phyloP scores from a whole-genome alignment of 2,113 vertebrate species.

The Protobothrops mucrosquamatus region DNA sequence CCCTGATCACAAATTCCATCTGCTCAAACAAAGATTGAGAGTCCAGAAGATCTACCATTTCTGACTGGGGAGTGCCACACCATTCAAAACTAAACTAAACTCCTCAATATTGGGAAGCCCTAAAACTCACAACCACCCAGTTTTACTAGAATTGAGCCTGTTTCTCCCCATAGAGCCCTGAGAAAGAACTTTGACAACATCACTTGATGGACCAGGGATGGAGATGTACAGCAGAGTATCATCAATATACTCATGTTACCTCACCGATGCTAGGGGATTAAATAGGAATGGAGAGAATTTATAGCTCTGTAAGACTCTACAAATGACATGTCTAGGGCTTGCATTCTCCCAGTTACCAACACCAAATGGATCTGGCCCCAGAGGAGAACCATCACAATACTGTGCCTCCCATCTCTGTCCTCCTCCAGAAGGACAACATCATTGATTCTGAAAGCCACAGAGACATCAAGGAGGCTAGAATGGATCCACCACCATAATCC shows the following conservation, averaged over 20 bases:
- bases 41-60: not conserved
- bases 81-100: not conserved
- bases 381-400: not conserved
- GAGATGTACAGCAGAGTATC: not conserved
- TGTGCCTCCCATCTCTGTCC: not conserved
- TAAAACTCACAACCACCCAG: not conserved
- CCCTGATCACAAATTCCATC: not conserved
- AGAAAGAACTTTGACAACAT: not conserved
- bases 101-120: not conserved
- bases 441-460: not conserved
- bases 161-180: not conserved
- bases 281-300: not conserved
- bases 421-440: not conserved
- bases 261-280: not conserved
- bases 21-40: not conserved
- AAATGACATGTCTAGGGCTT: not conserved
- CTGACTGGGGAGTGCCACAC: not conserved
- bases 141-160: not conserved
- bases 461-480: not conserved
- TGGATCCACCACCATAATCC: not conserved
- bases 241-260: not conserved
- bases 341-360: not conserved
- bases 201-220: not conserved
- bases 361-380: not conserved
- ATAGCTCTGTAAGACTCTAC: not conserved